Evolutionary conservation across 2,797 vertebrate genomes (phyloP), one percentile per base, ranked within the genome.

Genomic region (Gymnothorax reevesii): DNA sequence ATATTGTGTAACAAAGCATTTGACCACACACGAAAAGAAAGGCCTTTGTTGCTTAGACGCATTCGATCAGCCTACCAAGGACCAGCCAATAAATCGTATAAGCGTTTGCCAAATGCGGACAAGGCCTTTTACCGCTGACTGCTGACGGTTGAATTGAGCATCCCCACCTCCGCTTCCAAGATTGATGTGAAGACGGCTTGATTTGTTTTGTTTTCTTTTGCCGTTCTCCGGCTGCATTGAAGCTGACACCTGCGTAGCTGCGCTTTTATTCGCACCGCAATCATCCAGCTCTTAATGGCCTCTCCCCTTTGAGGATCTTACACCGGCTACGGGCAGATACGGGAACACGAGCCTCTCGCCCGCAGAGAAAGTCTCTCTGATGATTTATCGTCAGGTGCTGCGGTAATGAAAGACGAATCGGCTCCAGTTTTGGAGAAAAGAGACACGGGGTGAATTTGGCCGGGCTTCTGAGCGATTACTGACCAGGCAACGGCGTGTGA

Each of bases 171-270:
- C 13, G 71, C 90, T 91, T 84, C 7, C 57, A 64, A 73, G 57
- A 59, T 4, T 27, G 82, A 9, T 27, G 83, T 20, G 2, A 88
- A 90, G 88, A 66, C 87, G 77, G 54, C 85, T 75, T 91, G 93
- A 91, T 75, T 3, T 33, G 33, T 33, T 33, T 71, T 73, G 42
- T 20, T 49, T 77, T 33, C 86, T 93, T 91, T 93, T 88, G 88
- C 84, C 87, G 83, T 60, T n/a, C 87, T 83, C 77, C 86, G 88
- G 85, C 90, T 89, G 1, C 93, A 88, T 91, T 85, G 49, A 33
- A 92, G 88, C 91, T 94, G 86, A 90, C 90, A 90, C 71, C 87
- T 91, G 90, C 92, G 92, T 93, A 90, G 88, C 89, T 91, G 49
- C 77, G 82, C 84, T 82, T 64, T 86, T 87, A 66, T 87, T 89